These are phyloP conservation scores for Anoplophora glabripennis DNA, from an alignment of 1,140 invertebrate species.

Conservation along the genomic window DNA sequence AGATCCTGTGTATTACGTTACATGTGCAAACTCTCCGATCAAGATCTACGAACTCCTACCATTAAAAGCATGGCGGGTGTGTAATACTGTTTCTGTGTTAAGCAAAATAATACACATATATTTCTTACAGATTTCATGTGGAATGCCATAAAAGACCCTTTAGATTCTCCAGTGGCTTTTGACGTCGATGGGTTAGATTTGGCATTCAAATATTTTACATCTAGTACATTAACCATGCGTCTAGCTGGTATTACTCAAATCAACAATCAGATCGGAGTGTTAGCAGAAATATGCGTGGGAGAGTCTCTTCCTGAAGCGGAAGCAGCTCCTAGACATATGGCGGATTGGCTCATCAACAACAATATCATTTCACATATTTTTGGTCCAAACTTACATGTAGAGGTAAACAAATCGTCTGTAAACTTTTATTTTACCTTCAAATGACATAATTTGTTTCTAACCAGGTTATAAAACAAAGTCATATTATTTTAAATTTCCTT, in stretches of 20 bases:
- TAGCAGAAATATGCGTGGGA: constrained; percentile 85
- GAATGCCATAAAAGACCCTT: constrained; percentile 87
- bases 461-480: constrained; percentile 89
- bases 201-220: constrained; percentile 93
- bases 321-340: constrained; percentile 76
- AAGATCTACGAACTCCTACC: constrained; percentile 80
- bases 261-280: constrained; percentile 87
- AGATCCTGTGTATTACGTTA: constrained; percentile 83
- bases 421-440: constrained; percentile 6
- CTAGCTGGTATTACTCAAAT: constrained; percentile 89
- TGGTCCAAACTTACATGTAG: constrained; percentile 93
- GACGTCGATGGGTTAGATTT: constrained; percentile 86
- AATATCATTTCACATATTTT: constrained; percentile 94
- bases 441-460: not conserved
- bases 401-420: constrained; percentile 55
- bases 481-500: constrained; percentile 87
- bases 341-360: constrained; percentile 84
- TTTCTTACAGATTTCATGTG: constrained; percentile 79
- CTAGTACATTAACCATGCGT: constrained; percentile 88
- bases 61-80: constrained; percentile 87
- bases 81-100: constrained; percentile 1
- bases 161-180: constrained; percentile 81
- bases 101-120: not conserved
- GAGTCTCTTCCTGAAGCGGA: constrained; percentile 81
- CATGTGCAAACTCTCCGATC: constrained; percentile 89